Evolutionary conservation across 2,888 invertebrate genomes (phyloP).

Genomic region (Rhagophthalmus giganteus): DNA sequence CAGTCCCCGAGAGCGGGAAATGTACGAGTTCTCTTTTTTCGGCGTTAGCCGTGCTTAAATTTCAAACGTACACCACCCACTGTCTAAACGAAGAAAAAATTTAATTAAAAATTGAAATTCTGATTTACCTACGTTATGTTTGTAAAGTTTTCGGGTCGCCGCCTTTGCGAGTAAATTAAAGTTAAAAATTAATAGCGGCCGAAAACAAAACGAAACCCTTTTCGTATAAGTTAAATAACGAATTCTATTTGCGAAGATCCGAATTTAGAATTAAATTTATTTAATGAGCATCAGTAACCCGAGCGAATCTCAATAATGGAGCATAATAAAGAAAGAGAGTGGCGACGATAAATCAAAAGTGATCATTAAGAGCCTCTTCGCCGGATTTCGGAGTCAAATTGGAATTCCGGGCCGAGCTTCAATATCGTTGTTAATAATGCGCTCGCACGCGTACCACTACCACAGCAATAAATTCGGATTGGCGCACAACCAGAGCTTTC

Average conservation of each 20-base stretch:
- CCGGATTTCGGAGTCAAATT: constrained; percentile 55
- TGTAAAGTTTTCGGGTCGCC: background rate
- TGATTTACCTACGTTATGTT: constrained; percentile 5
- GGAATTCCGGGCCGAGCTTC: constrained; percentile 52
- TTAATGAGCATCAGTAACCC: constrained; percentile 17
- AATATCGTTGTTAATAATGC: constrained; percentile 53
- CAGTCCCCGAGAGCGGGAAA: constrained; percentile 16
- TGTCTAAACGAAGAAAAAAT: constrained; percentile 11
- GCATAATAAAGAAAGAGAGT: constrained; percentile 52
- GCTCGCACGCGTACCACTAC: constrained; percentile 43
- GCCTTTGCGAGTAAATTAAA: too few species aligned
- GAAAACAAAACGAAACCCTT: too few species aligned
- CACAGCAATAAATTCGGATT: constrained; percentile 36
- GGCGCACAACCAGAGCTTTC: constrained; percentile 27
- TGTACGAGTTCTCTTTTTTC: constrained; percentile 21
- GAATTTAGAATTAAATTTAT: constrained; percentile 25
- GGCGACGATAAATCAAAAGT: constrained; percentile 55
- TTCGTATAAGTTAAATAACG: background rate
- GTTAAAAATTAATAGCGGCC: too few species aligned
- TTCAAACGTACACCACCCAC: constrained; percentile 2
- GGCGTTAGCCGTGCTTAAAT: constrained; percentile 12
- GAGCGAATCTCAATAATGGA: constrained; percentile 34
- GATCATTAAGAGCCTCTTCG: constrained; percentile 51
- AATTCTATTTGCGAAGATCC: constrained; percentile 18
- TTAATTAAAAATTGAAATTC: constrained; percentile 7